These are phyloP conservation scores for Podiceps cristatus DNA, from an alignment of 2,113 vertebrate species.

Conservation along the genomic window DNA sequence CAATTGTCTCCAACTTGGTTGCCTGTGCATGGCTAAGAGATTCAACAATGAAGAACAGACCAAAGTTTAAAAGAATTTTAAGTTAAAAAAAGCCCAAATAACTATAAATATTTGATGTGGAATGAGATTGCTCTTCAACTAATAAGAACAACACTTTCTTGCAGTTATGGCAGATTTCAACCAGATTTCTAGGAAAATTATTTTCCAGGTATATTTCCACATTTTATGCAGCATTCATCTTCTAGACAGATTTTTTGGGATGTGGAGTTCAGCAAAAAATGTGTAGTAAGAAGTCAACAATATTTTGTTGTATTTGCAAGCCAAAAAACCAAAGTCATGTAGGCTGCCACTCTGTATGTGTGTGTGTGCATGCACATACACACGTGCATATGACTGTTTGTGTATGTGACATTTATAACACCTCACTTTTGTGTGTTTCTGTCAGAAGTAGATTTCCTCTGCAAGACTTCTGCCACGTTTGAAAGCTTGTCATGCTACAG, in stretches of 20 bases:
- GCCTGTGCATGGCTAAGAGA: background rate
- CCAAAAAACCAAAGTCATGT: background rate
- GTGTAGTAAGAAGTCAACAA: background rate
- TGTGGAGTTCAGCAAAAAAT: background rate
- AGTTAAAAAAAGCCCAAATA: background rate
- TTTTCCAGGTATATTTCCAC: background rate
- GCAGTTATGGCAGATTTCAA: background rate
- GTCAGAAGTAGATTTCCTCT: background rate
- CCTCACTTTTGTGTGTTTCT: background rate
- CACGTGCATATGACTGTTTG: rapidly evolving
- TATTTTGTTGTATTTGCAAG: background rate
- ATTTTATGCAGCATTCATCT: background rate
- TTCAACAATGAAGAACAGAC: background rate
- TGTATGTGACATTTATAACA: rapidly evolving
- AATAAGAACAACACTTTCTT: background rate
- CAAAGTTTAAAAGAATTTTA: background rate
- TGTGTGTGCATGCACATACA: rapidly evolving
- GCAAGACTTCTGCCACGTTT: background rate
- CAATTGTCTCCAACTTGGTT: background rate
- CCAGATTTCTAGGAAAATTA: background rate
- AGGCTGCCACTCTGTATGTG: background rate
- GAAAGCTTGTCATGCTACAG: background rate
- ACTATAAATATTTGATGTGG: background rate
- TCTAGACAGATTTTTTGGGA: background rate
- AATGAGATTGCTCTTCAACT: background rate